These are phyloP conservation scores for Rhogogaster chlorosoma DNA, from an alignment of 2,888 invertebrate genomes.

Conservation along the genomic window DNA sequence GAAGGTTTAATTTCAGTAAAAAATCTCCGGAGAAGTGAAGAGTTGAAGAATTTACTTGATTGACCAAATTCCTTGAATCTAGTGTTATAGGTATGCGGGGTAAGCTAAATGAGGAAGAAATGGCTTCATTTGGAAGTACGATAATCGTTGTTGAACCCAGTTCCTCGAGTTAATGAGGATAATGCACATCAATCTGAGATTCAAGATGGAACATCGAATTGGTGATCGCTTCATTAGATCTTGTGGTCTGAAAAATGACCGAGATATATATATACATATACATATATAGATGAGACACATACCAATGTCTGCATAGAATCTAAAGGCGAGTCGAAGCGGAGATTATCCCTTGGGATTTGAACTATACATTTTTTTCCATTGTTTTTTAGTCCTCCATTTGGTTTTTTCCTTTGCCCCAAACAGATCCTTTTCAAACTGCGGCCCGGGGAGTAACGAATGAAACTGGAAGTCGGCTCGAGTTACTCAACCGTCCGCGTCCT, in stretches of 20 bases:
- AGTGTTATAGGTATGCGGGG: not conserved
- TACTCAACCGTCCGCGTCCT: conserved; percentile 26
- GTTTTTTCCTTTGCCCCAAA: conserved; percentile 16
- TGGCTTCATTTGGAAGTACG: conserved; percentile 22
- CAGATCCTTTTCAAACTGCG: conserved; percentile 26
- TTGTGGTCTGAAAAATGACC: conserved; percentile 15
- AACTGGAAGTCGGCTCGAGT: conserved; percentile 41
- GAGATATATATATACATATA: not conserved
- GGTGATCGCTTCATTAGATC: conserved; percentile 44
- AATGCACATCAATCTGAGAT: conserved; percentile 22
- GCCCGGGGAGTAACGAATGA: conserved; percentile 35
- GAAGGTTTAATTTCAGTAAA: not conserved
- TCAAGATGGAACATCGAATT: conserved; percentile 3
- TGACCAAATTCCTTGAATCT: not conserved
- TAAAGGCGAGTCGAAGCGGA: conserved; percentile 1
- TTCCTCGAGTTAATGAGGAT: conserved; percentile 13
- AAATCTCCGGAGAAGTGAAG: not conserved
- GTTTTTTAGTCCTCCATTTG: conserved; percentile 3
- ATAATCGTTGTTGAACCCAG: conserved; percentile 21
- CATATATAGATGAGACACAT: not conserved
- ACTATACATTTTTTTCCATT: conserved; percentile 7
- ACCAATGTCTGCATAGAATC: not conserved
- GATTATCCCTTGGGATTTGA: conserved; percentile 33
- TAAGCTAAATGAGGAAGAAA: not conserved
- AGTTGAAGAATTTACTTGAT: not conserved